Evolutionary conservation across 2,888 invertebrate genomes (phyloP), one percentile per base, ranked within the genome.

Genomic region (Epinotia ramella): DNA sequence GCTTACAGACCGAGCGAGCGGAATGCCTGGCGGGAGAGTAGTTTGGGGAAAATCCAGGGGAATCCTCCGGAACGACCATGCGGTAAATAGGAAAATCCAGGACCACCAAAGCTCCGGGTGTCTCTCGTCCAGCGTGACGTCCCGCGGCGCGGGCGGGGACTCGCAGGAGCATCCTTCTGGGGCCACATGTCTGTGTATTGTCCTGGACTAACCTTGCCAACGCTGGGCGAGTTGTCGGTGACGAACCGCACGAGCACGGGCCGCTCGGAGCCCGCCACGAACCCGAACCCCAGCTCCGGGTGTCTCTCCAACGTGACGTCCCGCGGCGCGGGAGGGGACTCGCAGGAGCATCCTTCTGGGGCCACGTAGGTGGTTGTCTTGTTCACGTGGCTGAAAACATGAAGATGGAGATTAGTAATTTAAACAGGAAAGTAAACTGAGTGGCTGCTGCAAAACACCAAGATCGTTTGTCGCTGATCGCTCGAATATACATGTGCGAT

Each of bases 211-310:
- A 96, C 96, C 95, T 98, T 97, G 74, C 97, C 97, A 77, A 97
- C 98, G 88, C 98, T 98, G 1, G 99, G 98, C 13, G 98, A 98
- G 85, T 97, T 98, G 92, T 97, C 97, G 0, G 97, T 97, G 18
- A 97, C 97, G 86, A 97, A 97, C 78, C 99, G 96, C 33, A 99
- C 98, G 76, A 98, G 97, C 67, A 98, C 98, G 0, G 99, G 99
- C 83, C 97, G 96, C 89, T 99, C 98, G 56, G 98, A 98, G 16
- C 99, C 98, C 0, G 98, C 98, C n/a, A 99, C 98, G 90, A 99
- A 99, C 2, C 99, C 99, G 88, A 98, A 99, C 0, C 98, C 98
- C 78, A 98, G 95, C 73, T 97, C 96, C 0, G 97, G 95, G 81
- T 97, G 97, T 62, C 98, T 92, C 80, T 96, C 95, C 79, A 98